These are phyloP conservation scores for Gymnothorax reevesii DNA, from an alignment of 2,797 vertebrate genomes.

Conservation along the genomic window DNA sequence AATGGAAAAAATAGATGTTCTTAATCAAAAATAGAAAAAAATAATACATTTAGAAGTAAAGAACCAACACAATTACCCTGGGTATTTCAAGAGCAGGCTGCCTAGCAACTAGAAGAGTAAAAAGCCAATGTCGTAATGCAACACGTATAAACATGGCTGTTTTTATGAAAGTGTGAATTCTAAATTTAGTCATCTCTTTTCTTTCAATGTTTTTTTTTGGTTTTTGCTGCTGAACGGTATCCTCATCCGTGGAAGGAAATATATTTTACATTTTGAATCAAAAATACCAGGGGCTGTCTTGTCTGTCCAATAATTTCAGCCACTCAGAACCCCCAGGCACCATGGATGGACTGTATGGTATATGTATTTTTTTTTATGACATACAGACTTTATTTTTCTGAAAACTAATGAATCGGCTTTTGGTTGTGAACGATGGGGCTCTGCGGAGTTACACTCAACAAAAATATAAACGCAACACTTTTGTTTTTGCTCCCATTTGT, in stretches of 20 bases:
- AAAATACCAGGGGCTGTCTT: background rate
- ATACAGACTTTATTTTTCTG: no score
- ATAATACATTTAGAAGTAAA: background rate
- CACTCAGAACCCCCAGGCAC: background rate
- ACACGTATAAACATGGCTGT: background rate
- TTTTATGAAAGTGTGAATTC: background rate
- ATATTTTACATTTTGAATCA: background rate
- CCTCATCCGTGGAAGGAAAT: background rate
- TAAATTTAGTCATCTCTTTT: background rate
- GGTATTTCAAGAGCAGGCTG: background rate
- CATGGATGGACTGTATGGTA: background rate
- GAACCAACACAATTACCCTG: background rate
- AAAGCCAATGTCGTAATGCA: background rate
- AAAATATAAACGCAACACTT: no score
- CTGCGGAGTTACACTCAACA: background rate
- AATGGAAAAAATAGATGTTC: background rate
- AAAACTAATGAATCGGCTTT: slow-evolving; percentile 5
- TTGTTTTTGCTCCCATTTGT: no score
- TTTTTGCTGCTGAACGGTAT: background rate
- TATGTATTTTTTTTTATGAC: background rate
- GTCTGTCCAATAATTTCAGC: background rate
- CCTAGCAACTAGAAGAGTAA: background rate
- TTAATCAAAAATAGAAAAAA: background rate
- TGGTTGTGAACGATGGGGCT: background rate
- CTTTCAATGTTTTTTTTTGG: background rate